phyloP scores from a whole-genome alignment of 2,888 invertebrate species.

The Calameuta filiformis region DNA sequence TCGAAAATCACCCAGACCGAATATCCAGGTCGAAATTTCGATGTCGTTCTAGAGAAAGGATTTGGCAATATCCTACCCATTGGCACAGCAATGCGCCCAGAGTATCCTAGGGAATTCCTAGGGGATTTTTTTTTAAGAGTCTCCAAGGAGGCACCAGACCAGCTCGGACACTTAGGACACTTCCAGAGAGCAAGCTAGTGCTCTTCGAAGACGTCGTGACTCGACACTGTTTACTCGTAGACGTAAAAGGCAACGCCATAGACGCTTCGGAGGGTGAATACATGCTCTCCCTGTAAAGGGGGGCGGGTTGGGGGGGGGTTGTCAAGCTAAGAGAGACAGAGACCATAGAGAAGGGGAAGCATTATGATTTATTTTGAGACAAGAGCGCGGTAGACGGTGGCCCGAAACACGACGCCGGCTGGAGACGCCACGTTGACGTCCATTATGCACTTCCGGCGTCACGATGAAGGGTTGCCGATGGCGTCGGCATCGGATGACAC shows the following conservation, averaged over 20 bases:
- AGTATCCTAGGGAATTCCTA: not conserved
- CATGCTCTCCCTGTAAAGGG: too few relatives aligned
- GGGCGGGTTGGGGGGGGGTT: not conserved
- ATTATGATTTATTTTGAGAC: slow-evolving; percentile 21
- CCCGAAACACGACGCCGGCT: slow-evolving; percentile 18
- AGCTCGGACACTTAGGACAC: not conserved
- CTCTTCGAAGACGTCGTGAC: slow-evolving; percentile 1
- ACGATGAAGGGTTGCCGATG: slow-evolving; percentile 43
- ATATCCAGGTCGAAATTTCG: not conserved
- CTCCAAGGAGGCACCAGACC: not conserved
- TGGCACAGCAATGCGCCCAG: not conserved
- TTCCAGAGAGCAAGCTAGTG: not conserved
- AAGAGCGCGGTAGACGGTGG: slow-evolving; percentile 3
- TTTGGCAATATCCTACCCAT: not conserved
- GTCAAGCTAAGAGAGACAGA: not conserved
- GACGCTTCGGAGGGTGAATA: not conserved
- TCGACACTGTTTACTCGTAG: not conserved
- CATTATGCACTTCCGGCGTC: slow-evolving; percentile 46
- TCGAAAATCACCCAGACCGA: not conserved
- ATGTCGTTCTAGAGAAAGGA: not conserved
- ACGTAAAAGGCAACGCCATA: not conserved
- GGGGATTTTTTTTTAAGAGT: not conserved
- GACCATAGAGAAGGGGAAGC: not conserved
- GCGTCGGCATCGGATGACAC: slow-evolving; percentile 37
- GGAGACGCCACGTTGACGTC: slow-evolving; percentile 38